Conservation (phyloP, 2,888 invertebrate genomes). For the Apotomis betuletana region DNA sequence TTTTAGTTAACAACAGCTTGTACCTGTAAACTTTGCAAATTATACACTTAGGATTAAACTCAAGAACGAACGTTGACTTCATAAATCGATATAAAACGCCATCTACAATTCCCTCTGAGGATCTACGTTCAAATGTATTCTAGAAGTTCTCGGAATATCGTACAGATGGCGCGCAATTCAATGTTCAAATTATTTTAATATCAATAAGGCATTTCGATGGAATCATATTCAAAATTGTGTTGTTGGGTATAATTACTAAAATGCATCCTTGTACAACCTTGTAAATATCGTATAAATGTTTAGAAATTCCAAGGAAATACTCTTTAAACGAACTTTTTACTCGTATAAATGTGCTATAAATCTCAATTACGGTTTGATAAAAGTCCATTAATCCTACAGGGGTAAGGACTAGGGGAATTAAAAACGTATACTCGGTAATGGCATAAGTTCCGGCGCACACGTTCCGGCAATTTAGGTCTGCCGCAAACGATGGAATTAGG, state of each 20-base stretch:
- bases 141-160: background rate
- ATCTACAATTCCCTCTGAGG: background rate
- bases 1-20: background rate
- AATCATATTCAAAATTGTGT: too few relatives aligned
- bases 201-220: too few relatives aligned
- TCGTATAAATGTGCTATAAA: slow-evolving; percentile 24
- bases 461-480: slow-evolving; percentile 31
- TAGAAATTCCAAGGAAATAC: slow-evolving; percentile 6
- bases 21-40: background rate
- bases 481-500: slow-evolving; percentile 30
- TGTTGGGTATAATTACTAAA: too few relatives aligned
- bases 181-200: background rate
- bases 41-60: background rate
- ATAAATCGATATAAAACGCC: background rate
- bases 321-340: slow-evolving; percentile 4
- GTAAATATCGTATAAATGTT: background rate
- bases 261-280: background rate
- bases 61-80: background rate
- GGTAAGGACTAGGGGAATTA: slow-evolving; percentile 34
- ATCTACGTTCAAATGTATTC: background rate
- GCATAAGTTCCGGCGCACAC: slow-evolving; percentile 32
- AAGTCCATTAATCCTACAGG: slow-evolving; percentile 35
- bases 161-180: slow-evolving; percentile 14
- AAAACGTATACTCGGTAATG: slow-evolving; percentile 40
- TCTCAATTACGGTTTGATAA: slow-evolving; percentile 37